Evolutionary conservation across 2,113 vertebrate genomes (phyloP), one percentile per base, ranked within the genome.

Genomic region (Sinocyclocheilus anophthalmus): DNA sequence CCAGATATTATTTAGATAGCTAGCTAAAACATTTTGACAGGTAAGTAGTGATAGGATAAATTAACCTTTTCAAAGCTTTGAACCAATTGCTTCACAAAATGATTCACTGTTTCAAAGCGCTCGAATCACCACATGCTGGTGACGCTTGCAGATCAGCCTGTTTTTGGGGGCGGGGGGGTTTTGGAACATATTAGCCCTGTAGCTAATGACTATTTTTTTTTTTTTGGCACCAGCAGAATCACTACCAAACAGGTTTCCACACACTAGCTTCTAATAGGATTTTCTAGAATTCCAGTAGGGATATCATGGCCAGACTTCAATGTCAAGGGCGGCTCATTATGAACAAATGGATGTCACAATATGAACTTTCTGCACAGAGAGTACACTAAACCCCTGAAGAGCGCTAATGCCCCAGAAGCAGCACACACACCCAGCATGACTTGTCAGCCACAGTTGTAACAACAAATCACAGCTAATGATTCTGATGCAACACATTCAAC

Each of bases 401-500:
- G 6, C 22, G 4, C 67, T 55, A 63, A 65, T 18, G 12, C 22
- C 37, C 57, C 22, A 80, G 53, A 63, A 61, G 30, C 14, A 63
- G 12, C 20, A 42, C 78, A 80, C 78, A 80, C 57, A 61, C 57
- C 33, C 78, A 63, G 57, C 37, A 63, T 42, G 55, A 63, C 78
- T 63, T 80, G 57, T 63, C 55, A 63, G 33, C 76, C 77, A 79
- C 50, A 37, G 53, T 57, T 76, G 45, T 59, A 22, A 20, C 53
- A 79, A 80, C 55, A 80, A 42, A 42, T 80, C 42, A 80, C 55
- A 80, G 57, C 26, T 42, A 59, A 80, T 61, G 57, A 63, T 39
- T 80, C 53, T 78, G 53, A 63, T 80, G 55, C 18, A 77, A 33
- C 76, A 33, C 14, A 59, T 61, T 79, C 76, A 53, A 3, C 14